These are phyloP conservation scores for Agrilus cyanescens DNA, from an alignment of 2,888 invertebrate species.

Conservation along the genomic window DNA sequence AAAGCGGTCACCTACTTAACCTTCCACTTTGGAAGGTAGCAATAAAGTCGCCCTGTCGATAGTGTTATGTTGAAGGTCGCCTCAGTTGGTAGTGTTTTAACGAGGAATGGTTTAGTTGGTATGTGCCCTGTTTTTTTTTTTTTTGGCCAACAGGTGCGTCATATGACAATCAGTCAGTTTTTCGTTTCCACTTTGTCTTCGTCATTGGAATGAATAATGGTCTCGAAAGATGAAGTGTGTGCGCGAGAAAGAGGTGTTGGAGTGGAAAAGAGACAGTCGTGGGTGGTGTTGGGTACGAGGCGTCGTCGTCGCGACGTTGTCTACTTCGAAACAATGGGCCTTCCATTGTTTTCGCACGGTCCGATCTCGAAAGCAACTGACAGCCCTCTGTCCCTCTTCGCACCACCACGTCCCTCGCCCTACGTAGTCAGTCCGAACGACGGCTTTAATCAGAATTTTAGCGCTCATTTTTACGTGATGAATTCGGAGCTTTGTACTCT, in stretches of 20 bases:
- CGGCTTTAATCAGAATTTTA: conserved; percentile 33
- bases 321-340: conserved; percentile 32
- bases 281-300: conserved; percentile 11
- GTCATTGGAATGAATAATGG: too few species aligned
- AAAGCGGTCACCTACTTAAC: too few species aligned
- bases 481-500: conserved; percentile 38
- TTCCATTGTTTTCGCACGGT: conserved; percentile 36
- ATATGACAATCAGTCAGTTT: too few species aligned
- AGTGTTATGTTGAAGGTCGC: too few species aligned
- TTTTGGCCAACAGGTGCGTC: too few species aligned
- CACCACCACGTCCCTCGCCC: conserved; percentile 13
- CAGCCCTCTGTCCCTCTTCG: conserved; percentile 29
- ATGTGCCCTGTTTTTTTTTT: too few species aligned
- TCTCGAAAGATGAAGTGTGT: too few species aligned
- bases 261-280: conserved; percentile 16
- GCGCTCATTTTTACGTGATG: conserved; percentile 38
- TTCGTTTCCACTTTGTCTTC: too few species aligned
- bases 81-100: too few species aligned
- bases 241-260: conserved; percentile 5
- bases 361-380: conserved; percentile 33
- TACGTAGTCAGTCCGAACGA: conserved; percentile 39
- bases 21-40: too few species aligned
- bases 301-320: conserved; percentile 12
- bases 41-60: too few species aligned
- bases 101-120: too few species aligned